Conservation (phyloP, 2,888 invertebrate species). For the Megamerina dolium region DNA sequence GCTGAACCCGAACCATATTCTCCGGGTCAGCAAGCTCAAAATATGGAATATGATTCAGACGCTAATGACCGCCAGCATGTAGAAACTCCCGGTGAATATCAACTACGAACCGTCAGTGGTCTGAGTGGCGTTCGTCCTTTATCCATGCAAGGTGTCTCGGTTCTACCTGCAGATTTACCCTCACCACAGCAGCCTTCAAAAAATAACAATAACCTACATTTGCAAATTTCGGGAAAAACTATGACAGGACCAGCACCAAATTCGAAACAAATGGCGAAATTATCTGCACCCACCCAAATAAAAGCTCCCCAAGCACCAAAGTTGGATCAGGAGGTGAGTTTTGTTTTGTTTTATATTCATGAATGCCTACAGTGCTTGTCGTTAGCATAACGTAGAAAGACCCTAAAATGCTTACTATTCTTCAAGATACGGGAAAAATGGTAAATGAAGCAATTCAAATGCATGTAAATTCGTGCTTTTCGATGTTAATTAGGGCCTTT, state of each 20-base stretch:
- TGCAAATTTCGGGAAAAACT: conserved; percentile 34
- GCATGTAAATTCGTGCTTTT: too few relatives aligned
- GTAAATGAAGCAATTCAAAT: too few relatives aligned
- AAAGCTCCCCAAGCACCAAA: conserved; percentile 50
- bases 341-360: too few relatives aligned
- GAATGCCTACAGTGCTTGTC: too few relatives aligned
- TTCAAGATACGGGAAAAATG: too few relatives aligned
- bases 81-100: conserved; percentile 73
- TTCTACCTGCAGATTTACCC: conserved; percentile 53
- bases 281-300: conserved; percentile 50
- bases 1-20: conserved; percentile 49
- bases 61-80: conserved; percentile 53
- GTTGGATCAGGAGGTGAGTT: conserved; percentile 57
- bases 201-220: conserved; percentile 27
- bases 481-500: too few relatives aligned
- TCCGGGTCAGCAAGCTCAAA: conserved; percentile 53
- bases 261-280: conserved; percentile 49
- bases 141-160: conserved; percentile 55
- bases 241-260: conserved; percentile 50
- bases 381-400: too few relatives aligned
- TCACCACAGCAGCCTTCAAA: conserved; percentile 22
- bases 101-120: conserved; percentile 68
- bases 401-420: too few relatives aligned
- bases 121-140: conserved; percentile 74
- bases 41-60: conserved; percentile 53